These are phyloP conservation scores for Stylophora pistillata DNA, from an alignment of 64 coral and sea anemone genomes.

Conservation along the genomic window DNA sequence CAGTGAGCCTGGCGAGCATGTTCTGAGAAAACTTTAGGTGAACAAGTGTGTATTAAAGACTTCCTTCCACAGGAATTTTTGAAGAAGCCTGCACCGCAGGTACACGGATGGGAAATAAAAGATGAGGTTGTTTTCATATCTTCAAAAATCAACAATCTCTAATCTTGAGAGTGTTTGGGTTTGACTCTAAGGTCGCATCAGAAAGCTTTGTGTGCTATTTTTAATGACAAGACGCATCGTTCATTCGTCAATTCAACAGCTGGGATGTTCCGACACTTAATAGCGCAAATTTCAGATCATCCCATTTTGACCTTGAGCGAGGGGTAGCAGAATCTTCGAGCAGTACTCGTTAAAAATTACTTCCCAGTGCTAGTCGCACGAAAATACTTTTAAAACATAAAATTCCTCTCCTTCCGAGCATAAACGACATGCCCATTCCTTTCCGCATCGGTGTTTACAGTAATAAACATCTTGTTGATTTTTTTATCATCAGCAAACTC, in stretches of 20 bases:
- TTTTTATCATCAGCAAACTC: not conserved
- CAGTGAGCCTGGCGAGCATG: not conserved
- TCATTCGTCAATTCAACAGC: not conserved
- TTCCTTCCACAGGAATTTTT: not conserved
- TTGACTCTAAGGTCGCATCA: not conserved
- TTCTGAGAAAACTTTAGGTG: not conserved
- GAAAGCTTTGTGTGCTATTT: not conserved
- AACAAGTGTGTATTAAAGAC: not conserved
- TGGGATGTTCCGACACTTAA: not conserved
- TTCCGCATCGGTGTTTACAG: not conserved
- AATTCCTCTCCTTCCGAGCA: constrained; percentile 21
- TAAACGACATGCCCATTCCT: not conserved
- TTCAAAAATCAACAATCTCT: not conserved
- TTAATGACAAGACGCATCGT: not conserved
- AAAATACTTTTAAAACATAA: not conserved
- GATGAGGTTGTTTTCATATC: not conserved
- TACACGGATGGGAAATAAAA: not conserved
- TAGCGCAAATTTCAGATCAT: not conserved
- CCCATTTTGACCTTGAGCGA: not conserved
- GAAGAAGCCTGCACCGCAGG: not conserved
- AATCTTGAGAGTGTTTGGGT: constrained; percentile 7
- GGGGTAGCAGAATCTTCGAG: not conserved
- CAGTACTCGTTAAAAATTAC: not conserved
- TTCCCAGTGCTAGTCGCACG: not conserved
- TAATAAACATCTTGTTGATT: constrained; percentile 17